A percentile compares a stretch with the other conserved stretches of the same genome.
phyloP scores from a whole-genome alignment of 2,888 invertebrate genomes.

The Iphiclides podalirius region DNA sequence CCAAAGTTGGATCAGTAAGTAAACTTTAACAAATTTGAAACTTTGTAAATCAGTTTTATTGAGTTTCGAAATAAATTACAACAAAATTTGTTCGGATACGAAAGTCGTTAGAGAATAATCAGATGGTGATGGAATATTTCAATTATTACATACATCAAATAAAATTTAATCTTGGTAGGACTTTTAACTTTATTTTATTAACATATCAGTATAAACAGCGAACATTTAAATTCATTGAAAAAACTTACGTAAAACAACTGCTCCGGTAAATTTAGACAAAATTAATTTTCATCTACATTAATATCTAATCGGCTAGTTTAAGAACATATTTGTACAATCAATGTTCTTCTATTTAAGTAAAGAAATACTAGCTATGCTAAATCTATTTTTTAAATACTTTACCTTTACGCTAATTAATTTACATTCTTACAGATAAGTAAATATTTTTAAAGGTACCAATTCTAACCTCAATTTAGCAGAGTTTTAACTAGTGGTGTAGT shows the following conservation, averaged over 20 bases:
- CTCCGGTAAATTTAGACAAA: conserved; percentile 12
- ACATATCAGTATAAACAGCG: background rate
- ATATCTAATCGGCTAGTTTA: conserved; percentile 1
- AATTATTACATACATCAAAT: background rate
- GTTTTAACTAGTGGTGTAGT: too few species aligned
- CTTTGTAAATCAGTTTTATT: background rate
- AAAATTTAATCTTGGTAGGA: background rate
- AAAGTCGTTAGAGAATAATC: background rate
- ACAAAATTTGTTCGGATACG: background rate
- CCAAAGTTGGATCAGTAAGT: background rate
- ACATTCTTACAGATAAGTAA: background rate
- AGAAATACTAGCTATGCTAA: conserved; percentile 16
- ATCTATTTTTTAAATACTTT: conserved; percentile 20
- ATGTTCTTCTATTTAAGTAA: conserved; percentile 7
- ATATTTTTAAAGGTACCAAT: too few species aligned
- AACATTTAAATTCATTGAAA: conserved; percentile 5
- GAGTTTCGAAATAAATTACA: background rate
- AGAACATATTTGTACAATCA: background rate
- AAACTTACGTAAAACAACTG: conserved; percentile 17
- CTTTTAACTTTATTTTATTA: background rate
- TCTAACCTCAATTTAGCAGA: background rate
- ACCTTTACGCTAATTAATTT: conserved; percentile 10
- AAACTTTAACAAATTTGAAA: background rate
- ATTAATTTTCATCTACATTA: conserved; percentile 7
- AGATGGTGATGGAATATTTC: background rate